These are phyloP conservation scores for Cephus cinctus DNA, from an alignment of 1,140 invertebrate species.

Conservation along the genomic window DNA sequence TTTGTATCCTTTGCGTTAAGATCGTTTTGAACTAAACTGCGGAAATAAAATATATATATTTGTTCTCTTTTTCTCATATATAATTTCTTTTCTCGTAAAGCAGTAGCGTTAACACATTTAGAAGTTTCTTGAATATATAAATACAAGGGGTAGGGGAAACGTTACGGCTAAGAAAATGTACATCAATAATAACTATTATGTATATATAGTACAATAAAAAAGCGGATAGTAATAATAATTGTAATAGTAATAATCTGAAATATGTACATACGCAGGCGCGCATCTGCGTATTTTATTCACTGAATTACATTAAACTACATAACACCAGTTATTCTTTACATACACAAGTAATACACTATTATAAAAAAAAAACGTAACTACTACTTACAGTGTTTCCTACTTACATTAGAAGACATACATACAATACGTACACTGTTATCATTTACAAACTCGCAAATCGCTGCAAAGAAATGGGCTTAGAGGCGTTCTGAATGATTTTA, in stretches of 20 bases:
- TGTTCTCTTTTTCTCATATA: slow-evolving; percentile 26
- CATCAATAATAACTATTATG: slow-evolving; percentile 39
- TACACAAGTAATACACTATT: slow-evolving; percentile 18
- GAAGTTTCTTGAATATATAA: slow-evolving; percentile 41
- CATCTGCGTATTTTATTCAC: slow-evolving; percentile 15
- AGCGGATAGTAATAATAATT: slow-evolving; percentile 30
- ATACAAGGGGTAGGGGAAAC: slow-evolving; percentile 30
- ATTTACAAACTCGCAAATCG: slow-evolving; percentile 13
- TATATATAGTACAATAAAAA: slow-evolving; percentile 47
- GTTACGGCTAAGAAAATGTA: slow-evolving; percentile 41
- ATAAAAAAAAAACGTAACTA: slow-evolving; percentile 23
- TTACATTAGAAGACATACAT: slow-evolving; percentile 30
- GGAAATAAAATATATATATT: slow-evolving; percentile 44
- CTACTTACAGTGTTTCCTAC: slow-evolving; percentile 26
- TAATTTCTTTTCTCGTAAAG: slow-evolving; percentile 33
- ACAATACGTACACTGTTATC: slow-evolving; percentile 35
- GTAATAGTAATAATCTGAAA: slow-evolving; percentile 17
- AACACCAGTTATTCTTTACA: slow-evolving; percentile 17
- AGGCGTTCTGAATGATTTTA: slow-evolving; percentile 10
- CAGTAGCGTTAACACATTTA: slow-evolving; percentile 48
- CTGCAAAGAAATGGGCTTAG: slow-evolving; percentile 9
- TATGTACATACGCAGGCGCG: slow-evolving; percentile 22
- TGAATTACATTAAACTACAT: slow-evolving; percentile 24
- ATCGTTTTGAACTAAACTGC: slow-evolving; percentile 34
- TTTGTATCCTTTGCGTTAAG: slow-evolving; percentile 33